Evolutionary conservation across 2,797 vertebrate genomes (phyloP).

Genomic region (Loris lydekkerianus): DNA sequence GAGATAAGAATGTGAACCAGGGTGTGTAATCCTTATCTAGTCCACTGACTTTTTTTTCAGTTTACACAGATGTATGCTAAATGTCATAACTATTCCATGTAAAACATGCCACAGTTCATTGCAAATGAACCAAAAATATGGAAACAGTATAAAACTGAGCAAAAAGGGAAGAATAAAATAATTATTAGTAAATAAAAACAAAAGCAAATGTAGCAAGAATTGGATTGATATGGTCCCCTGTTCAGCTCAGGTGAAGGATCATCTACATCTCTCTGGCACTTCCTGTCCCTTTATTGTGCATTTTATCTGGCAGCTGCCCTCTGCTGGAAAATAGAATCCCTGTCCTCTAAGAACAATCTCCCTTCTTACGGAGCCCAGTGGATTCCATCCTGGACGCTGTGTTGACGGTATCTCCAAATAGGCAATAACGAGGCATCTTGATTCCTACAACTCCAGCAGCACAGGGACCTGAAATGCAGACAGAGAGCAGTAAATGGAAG

Average conservation of each 20-base stretch:
- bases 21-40: neutral
- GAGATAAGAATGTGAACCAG: neutral
- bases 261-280: neutral
- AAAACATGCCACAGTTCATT: neutral
- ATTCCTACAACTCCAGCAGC: slow-evolving; percentile 97
- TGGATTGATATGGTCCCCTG: neutral
- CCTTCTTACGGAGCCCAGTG: slow-evolving; percentile 95
- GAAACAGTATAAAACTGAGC: neutral
- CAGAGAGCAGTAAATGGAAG: neutral
- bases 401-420: slow-evolving; percentile 98
- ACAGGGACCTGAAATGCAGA: slow-evolving; percentile 92
- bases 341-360: slow-evolving; percentile 33
- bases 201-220: neutral
- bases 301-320: neutral
- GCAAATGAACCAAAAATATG: neutral
- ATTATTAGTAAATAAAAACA: neutral
- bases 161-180: neutral
- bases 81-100: neutral
- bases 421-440: slow-evolving; percentile 98
- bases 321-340: neutral
- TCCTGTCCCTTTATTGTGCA: neutral
- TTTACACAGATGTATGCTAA: neutral
- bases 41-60: neutral
- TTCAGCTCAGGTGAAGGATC: neutral
- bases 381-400: slow-evolving; percentile 98